Evolutionary conservation across 1,140 invertebrate species (phyloP).

Genomic region (Anastrepha ludens): DNA sequence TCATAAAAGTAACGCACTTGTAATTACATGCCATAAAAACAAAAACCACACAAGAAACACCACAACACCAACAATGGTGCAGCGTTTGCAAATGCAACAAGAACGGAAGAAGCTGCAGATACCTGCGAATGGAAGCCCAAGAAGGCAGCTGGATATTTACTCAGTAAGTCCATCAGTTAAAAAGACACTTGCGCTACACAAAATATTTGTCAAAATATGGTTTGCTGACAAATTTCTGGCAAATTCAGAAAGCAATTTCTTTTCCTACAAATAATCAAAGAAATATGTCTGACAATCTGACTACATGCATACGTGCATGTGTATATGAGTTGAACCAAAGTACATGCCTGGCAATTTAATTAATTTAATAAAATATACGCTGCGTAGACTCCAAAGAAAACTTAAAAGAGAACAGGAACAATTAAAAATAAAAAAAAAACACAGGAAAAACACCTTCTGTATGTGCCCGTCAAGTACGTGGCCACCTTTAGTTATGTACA

Average conservation of each 20-base stretch:
- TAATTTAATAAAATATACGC: neutral
- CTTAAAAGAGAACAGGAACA: neutral
- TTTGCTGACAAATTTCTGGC: neutral
- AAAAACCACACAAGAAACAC: conserved; percentile 17
- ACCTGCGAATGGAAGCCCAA: neutral
- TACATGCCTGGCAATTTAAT: neutral
- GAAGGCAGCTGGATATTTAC: neutral
- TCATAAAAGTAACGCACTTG: conserved; percentile 66
- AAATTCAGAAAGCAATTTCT: neutral
- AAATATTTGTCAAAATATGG: conserved; percentile 16
- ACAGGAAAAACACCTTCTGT: neutral
- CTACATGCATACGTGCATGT: neutral
- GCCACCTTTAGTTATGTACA: neutral
- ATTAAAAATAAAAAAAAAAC: neutral
- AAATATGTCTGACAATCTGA: neutral
- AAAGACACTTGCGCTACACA: neutral
- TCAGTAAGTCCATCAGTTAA: neutral
- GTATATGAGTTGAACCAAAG: neutral
- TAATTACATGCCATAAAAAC: conserved; percentile 55
- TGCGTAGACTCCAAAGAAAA: neutral
- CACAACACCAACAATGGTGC: conserved; percentile 38
- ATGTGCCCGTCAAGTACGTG: too few relatives aligned
- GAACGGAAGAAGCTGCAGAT: neutral
- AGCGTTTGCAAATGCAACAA: neutral
- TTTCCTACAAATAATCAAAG: neutral